Percentiles rank a stretch among this genome's conserved stretches.
These are phyloP conservation scores for Narcine bancroftii DNA, from an alignment of 2,113 vertebrate species.

Conservation along the genomic window DNA sequence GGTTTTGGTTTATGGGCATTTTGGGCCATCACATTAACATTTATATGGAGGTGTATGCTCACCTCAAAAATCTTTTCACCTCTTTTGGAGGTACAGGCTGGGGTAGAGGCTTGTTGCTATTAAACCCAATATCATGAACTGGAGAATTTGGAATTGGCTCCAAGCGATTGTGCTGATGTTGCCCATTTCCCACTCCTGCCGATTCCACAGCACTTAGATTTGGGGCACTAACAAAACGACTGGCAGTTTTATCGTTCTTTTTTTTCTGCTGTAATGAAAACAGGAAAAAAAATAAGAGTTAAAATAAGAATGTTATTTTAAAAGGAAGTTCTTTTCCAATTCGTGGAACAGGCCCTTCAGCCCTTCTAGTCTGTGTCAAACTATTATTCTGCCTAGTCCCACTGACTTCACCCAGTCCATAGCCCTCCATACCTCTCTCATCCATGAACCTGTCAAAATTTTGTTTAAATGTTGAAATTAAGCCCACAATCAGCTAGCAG, in stretches of 20 bases:
- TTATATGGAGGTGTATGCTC: constrained; percentile 60
- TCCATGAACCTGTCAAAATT: too few relatives aligned
- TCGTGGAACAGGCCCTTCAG: too few relatives aligned
- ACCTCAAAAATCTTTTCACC: constrained; percentile 97
- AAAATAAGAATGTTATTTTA: constrained; percentile 41
- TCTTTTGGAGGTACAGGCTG: constrained; percentile 90
- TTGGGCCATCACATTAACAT: constrained; percentile 13
- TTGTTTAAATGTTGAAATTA: too few relatives aligned
- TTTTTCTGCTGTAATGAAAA: constrained; percentile 97
- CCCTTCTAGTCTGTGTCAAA: too few relatives aligned
- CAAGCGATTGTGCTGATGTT: constrained; percentile 74
- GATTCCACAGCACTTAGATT: constrained; percentile 92
- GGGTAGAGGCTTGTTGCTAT: constrained; percentile 95
- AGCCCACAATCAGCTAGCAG: too few relatives aligned
- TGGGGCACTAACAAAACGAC: constrained; percentile 94
- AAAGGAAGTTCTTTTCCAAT: constrained; percentile 47
- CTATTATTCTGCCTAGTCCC: too few relatives aligned
- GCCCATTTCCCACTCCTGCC: constrained; percentile 73
- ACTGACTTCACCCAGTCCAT: too few relatives aligned
- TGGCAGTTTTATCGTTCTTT: constrained; percentile 94
- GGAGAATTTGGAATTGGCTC: constrained; percentile 95
- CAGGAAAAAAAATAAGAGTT: constrained; percentile 46
- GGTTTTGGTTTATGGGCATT: not conserved
- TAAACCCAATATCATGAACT: constrained; percentile 90
- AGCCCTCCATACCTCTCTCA: too few relatives aligned